Evolutionary conservation across 2,113 vertebrate genomes (phyloP).

Genomic region (Willisornis vidua): DNA sequence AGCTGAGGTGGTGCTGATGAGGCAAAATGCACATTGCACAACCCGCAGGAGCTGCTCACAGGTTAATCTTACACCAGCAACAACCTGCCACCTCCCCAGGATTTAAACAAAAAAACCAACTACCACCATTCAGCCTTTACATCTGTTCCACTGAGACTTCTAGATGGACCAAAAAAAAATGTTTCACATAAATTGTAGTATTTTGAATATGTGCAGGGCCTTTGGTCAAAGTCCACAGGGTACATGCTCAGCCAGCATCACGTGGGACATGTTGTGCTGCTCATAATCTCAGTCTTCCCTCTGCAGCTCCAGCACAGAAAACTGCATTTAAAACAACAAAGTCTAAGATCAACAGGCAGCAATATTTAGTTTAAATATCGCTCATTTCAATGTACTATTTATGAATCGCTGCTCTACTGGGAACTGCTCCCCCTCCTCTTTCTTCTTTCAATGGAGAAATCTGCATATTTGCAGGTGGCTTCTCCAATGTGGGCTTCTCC

Average conservation of each 20-base stretch:
- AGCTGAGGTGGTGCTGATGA: conserved; percentile 38
- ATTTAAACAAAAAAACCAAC: not conserved
- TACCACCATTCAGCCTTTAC: not conserved
- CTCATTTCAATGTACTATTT: not conserved
- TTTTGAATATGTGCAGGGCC: not conserved
- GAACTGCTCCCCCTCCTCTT: not conserved
- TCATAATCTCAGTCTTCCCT: not conserved
- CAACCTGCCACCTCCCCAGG: conserved; percentile 21
- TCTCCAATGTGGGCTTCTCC: not conserved
- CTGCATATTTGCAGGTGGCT: not conserved
- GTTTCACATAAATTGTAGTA: not conserved
- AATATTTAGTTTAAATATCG: not conserved
- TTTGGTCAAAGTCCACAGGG: conserved; percentile 59
- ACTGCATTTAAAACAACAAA: not conserved
- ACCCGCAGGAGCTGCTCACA: not conserved
- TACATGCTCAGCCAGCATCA: not conserved
- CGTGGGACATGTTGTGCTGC: not conserved
- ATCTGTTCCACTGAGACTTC: not conserved
- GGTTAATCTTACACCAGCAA: conserved; percentile 40
- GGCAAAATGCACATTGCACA: conserved; percentile 39
- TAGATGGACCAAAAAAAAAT: not conserved
- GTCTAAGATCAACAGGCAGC: not conserved
- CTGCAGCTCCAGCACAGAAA: not conserved
- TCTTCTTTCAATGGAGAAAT: not conserved
- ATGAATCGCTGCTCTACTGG: not conserved